phyloP scores from a whole-genome alignment of 2,797 vertebrate species.

The Spatula versicolor region DNA sequence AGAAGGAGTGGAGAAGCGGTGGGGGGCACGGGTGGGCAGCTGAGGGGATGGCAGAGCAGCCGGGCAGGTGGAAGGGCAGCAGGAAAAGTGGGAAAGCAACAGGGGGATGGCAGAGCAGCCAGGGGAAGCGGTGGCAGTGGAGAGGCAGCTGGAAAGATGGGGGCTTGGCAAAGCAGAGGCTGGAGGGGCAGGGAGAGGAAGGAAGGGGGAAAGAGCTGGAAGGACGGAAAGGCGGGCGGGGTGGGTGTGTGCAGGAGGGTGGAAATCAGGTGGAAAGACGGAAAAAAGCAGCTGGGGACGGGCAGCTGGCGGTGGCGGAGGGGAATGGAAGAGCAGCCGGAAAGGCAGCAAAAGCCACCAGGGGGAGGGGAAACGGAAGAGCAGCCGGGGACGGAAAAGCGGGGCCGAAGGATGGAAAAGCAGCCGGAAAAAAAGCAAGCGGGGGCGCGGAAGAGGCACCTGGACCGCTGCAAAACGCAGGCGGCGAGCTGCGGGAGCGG shows the following conservation, averaged over 20 bases:
- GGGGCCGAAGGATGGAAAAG: neutral
- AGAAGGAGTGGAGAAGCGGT: neutral
- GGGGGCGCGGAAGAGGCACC: neutral
- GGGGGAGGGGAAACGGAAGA: neutral
- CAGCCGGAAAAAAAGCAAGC: constrained; percentile 1
- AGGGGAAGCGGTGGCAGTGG: neutral
- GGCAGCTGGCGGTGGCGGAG: constrained; percentile 1
- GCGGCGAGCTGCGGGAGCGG: neutral
- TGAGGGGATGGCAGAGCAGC: neutral
- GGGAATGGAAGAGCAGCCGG: neutral
- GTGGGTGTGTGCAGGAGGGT: neutral
- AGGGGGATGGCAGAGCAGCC: neutral
- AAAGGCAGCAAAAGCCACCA: neutral
- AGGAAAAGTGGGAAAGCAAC: neutral
- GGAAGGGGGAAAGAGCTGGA: neutral
- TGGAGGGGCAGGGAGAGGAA: neutral
- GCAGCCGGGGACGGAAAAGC: neutral
- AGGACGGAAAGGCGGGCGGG: neutral
- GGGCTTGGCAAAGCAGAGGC: neutral
- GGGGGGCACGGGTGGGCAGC: neutral
- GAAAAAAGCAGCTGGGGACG: neutral
- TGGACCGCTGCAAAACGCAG: neutral
- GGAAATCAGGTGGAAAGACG: neutral
- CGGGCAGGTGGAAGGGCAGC: neutral
- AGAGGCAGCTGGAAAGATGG: neutral